Base-by-base conservation (phyloP, 2,888 invertebrate species). In the Mythimna ferrago region DNA sequence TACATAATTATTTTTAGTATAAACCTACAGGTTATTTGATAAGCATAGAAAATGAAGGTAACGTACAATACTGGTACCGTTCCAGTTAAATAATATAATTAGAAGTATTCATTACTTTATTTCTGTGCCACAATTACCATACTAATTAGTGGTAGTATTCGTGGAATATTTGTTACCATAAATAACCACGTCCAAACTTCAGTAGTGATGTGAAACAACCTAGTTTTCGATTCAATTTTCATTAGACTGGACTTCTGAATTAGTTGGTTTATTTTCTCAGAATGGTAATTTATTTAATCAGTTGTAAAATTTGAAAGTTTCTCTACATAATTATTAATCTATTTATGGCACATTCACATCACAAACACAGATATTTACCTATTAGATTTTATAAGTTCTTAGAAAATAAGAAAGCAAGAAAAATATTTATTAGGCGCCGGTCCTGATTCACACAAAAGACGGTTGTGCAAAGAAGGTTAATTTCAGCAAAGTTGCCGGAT, bases 151-250 rank as follows among this genome's bases (percentile, higher is more conserved):
- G n/a, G 66, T 63, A 51, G 63, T 68, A 26, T 67, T 72, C 35
- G 58, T 69, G 32, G 48, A 64, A 53, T 72, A 82, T 82, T 63
- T 72, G 53, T 67, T 62, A 58, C 57, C 56, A 48, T 81, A 57
- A 83, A 72, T 60, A 35, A 35, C 54, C 60, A 71, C 67, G 70
- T 76, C 71, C 67, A 70, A 77, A 66, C 58, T 73, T 78, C 57
- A 26, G 60, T 58, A 81, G 78, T 76, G 82, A 69, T 66, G 73
- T 26, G 72, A 60, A 64, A 57, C 57, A 69, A 65, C 6, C 41
- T 35, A 61, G 35, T 71, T 66, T 66, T 26, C 10, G n/a, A 56
- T 51, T 63, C 62, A 19, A 65, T 38, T 66, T 71, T 71, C 64
- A 51, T 69, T 68, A 68, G n/a, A 51, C 19, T 32, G 14, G 19